Evolutionary conservation across 2,113 vertebrate genomes (phyloP).

Genomic region (Dendropsophus ebraccatus): DNA sequence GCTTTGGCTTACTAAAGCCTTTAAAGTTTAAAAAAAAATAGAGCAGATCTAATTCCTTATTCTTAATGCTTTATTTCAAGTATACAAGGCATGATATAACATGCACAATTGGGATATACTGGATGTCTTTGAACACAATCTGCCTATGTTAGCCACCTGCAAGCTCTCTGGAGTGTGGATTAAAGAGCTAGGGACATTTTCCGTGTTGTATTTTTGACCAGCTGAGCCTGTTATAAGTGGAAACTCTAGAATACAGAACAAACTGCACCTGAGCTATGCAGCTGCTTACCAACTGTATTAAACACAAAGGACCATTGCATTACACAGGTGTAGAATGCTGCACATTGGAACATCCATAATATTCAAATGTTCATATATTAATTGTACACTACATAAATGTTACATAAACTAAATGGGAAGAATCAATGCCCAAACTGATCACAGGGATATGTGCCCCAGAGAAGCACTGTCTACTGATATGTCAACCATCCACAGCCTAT

Average conservation of each 20-base stretch:
- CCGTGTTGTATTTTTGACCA: neutral
- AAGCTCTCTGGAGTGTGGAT: neutral
- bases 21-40: too few species aligned
- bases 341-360: neutral
- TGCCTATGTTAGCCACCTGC: neutral
- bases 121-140: neutral
- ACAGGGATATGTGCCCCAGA: too few species aligned
- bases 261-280: neutral
- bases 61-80: neutral
- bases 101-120: too few species aligned
- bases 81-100: neutral
- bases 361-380: neutral
- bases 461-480: too few species aligned
- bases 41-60: too few species aligned
- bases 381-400: too few species aligned
- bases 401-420: too few species aligned
- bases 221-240: neutral
- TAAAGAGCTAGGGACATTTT: neutral
- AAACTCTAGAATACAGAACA: constrained; percentile 6
- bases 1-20: too few species aligned
- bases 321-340: neutral
- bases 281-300: neutral
- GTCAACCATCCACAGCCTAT: too few species aligned
- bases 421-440: too few species aligned
- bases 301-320: neutral